A percentile compares a stretch with the other conserved stretches of the same genome.
These are phyloP conservation scores for Ispidina lecontei DNA, from an alignment of 2,797 vertebrate species.

Conservation along the genomic window DNA sequence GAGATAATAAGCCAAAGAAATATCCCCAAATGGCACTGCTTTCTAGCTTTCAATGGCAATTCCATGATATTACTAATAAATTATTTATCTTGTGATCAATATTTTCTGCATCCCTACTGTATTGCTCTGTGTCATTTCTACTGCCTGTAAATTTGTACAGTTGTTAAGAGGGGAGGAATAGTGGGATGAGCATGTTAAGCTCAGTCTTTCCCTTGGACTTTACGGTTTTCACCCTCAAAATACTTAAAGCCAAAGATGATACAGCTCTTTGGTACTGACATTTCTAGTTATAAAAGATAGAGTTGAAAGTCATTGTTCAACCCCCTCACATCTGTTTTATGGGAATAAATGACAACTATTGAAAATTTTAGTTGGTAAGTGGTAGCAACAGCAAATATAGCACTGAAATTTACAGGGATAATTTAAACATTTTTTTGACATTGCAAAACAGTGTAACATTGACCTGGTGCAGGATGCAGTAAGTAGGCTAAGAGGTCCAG, in stretches of 20 bases:
- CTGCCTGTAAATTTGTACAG: background rate
- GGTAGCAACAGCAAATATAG: background rate
- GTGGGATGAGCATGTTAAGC: background rate
- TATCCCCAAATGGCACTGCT: slow-evolving; percentile 1
- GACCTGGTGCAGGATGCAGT: background rate
- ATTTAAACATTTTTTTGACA: background rate
- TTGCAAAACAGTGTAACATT: background rate
- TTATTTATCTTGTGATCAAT: background rate
- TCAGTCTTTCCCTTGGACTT: background rate
- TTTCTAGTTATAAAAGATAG: background rate
- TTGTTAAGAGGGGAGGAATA: background rate
- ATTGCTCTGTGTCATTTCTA: background rate
- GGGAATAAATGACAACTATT: background rate
- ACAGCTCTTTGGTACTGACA: background rate
- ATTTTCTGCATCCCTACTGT: background rate
- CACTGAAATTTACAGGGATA: background rate
- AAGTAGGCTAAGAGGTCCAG: background rate
- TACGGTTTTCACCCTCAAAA: background rate
- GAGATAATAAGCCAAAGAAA: slow-evolving; percentile 27
- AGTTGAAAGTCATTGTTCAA: background rate
- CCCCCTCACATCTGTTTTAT: background rate
- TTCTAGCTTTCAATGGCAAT: background rate
- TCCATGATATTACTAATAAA: slow-evolving; percentile 4
- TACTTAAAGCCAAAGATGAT: background rate
- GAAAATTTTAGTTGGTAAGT: background rate